Percentiles rank a stretch among this genome's conserved stretches.
Evolutionary conservation across 2,888 invertebrate species (phyloP).

Genomic region (Troilus luridus): DNA sequence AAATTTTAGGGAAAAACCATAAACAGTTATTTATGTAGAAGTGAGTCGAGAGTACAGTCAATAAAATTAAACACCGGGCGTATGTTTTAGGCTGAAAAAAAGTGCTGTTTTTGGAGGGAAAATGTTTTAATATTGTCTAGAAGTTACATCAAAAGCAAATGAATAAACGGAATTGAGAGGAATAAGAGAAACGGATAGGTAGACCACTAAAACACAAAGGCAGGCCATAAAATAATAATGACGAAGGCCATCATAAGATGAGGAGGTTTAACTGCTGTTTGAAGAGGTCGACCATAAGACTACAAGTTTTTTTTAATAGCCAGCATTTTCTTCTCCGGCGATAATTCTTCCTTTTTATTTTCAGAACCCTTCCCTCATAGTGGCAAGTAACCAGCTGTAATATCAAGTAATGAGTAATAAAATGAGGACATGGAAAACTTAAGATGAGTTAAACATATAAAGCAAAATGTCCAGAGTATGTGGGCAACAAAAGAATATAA

Average conservation of each 20-base stretch:
- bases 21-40: no score
- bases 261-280: slow-evolving; percentile 8
- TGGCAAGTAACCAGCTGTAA: background rate
- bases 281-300: background rate
- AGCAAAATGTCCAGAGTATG: no score
- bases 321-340: background rate
- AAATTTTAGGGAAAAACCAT: no score
- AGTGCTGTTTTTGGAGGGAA: no score
- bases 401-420: background rate
- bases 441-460: background rate
- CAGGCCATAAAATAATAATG: slow-evolving; percentile 1
- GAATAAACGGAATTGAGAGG: background rate
- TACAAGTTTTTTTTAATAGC: background rate
- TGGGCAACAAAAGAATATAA: no score
- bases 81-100: no score
- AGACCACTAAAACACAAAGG: background rate
- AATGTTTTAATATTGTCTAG: no score
- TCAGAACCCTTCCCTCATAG: background rate
- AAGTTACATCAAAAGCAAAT: background rate
- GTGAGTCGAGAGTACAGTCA: no score
- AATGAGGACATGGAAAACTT: background rate
- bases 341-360: background rate
- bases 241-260: background rate
- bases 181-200: background rate
- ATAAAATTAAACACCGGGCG: no score